A percentile compares a stretch with the other conserved stretches of the same genome.
phyloP scores from a whole-genome alignment of 1,140 invertebrate species.

The Coboldia fuscipes region DNA sequence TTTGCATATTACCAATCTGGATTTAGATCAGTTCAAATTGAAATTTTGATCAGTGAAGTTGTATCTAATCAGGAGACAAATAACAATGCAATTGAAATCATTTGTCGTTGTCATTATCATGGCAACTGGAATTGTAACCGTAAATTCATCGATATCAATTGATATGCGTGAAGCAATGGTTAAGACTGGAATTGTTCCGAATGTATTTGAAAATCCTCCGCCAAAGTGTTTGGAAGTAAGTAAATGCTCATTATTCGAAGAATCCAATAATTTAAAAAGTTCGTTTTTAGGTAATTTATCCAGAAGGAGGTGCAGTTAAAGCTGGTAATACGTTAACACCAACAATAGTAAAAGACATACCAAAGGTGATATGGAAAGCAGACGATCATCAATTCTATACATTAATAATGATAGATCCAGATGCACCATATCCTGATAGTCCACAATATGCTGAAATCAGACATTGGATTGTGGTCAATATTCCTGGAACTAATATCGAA shows the following conservation, averaged over 20 bases:
- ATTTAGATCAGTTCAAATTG: no score
- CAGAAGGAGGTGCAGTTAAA: conserved; percentile 29
- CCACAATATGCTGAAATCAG: conserved; percentile 68
- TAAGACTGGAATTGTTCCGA: conserved; percentile 25
- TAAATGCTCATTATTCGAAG: conserved; percentile 1
- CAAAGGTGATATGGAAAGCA: conserved; percentile 38
- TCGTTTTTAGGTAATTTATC: conserved; percentile 32
- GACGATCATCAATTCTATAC: conserved; percentile 43
- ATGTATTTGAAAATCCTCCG: conserved; percentile 28
- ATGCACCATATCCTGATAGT: conserved; percentile 62
- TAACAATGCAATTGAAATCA: no score
- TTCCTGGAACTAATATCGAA: conserved; percentile 54
- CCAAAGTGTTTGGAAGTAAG: neutral
- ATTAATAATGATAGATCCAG: conserved; percentile 46
- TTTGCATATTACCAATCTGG: no score
- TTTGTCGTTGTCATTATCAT: no score
- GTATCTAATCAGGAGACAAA: no score
- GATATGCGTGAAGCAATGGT: neutral
- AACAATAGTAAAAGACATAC: conserved; percentile 44
- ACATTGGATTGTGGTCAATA: conserved; percentile 84
- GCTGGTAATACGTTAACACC: conserved; percentile 57
- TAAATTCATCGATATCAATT: no score
- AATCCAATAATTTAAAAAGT: neutral
- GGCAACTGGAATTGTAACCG: no score
- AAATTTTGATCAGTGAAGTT: no score